A percentile compares a stretch with the other conserved stretches of the same genome.
These are phyloP conservation scores for Willowsia nigromaculata DNA, from an alignment of 2,888 invertebrate species.

Conservation along the genomic window DNA sequence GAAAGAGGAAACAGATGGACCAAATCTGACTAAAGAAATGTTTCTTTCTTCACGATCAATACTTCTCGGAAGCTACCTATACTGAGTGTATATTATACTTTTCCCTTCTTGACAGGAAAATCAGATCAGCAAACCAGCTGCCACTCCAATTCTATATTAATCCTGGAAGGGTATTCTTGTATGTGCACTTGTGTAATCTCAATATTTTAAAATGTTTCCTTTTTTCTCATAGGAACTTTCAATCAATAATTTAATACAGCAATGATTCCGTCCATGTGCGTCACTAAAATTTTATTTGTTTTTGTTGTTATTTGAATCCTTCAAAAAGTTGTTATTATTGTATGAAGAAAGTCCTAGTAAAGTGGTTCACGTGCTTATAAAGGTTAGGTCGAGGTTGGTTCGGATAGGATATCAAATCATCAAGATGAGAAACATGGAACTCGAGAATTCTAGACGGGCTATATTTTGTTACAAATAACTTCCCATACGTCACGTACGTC, in stretches of 20 bases:
- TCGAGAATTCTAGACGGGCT: background rate
- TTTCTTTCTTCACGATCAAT: background rate
- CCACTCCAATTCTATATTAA: background rate
- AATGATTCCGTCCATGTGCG: background rate
- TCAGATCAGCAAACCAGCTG: conserved; percentile 25
- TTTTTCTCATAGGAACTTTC: background rate
- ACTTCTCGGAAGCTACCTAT: background rate
- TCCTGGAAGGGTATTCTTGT: background rate
- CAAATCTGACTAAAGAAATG: conserved; percentile 22
- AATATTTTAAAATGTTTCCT: background rate
- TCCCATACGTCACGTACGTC: conserved; percentile 39
- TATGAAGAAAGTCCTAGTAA: background rate
- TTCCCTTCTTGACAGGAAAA: conserved; percentile 13
- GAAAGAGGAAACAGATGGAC: conserved; percentile 28
- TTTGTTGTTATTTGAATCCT: background rate
- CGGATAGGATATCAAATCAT: conserved; percentile 15
- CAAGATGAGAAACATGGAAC: conserved; percentile 7
- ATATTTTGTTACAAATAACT: conserved; percentile 43
- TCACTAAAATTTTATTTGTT: background rate
- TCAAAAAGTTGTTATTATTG: background rate
- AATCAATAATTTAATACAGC: background rate
- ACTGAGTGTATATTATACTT: too few relatives aligned
- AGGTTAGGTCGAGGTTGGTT: background rate
- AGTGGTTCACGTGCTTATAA: background rate
- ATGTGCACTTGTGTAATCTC: background rate